These are phyloP conservation scores for Intellagama lesueurii DNA, from an alignment of 2,797 vertebrate species.

Conservation along the genomic window DNA sequence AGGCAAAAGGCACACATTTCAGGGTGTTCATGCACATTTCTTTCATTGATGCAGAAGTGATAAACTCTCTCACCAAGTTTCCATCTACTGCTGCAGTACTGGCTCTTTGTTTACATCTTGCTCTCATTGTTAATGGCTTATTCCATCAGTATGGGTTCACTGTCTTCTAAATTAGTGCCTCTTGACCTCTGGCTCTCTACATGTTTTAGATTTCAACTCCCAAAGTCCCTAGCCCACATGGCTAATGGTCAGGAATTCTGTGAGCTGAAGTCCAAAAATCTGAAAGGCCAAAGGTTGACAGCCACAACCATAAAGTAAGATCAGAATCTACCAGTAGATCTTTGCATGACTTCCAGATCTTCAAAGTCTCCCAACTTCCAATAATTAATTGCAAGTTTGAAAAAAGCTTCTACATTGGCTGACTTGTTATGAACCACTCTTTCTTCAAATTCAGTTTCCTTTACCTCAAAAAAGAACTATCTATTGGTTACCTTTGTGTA, in stretches of 20 bases:
- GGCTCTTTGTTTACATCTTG: background rate
- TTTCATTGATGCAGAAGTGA: slow-evolving; percentile 74
- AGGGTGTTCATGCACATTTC: slow-evolving; percentile 81
- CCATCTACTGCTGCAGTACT: slow-evolving; percentile 13
- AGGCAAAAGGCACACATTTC: slow-evolving; percentile 82
- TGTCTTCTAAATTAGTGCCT: background rate
- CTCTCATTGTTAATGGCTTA: background rate
- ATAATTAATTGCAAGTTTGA: background rate
- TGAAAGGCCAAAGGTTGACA: too few species aligned
- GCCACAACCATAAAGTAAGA: background rate
- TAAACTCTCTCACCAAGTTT: slow-evolving; percentile 7
- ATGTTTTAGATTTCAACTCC: too few species aligned
- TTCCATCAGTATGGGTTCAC: background rate
- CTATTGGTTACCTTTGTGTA: background rate
- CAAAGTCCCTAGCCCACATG: too few species aligned
- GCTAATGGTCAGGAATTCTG: too few species aligned
- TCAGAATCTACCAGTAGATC: background rate
- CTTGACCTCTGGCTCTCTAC: too few species aligned
- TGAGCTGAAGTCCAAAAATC: too few species aligned
- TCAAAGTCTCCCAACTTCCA: background rate
- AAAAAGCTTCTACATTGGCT: background rate
- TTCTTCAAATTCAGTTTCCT: background rate
- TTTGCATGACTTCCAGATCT: background rate
- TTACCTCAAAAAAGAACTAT: background rate
- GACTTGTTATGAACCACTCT: too few species aligned